These are phyloP conservation scores for Diplogasteroides magnus DNA, from an alignment of 1,140 invertebrate species.

Conservation along the genomic window DNA sequence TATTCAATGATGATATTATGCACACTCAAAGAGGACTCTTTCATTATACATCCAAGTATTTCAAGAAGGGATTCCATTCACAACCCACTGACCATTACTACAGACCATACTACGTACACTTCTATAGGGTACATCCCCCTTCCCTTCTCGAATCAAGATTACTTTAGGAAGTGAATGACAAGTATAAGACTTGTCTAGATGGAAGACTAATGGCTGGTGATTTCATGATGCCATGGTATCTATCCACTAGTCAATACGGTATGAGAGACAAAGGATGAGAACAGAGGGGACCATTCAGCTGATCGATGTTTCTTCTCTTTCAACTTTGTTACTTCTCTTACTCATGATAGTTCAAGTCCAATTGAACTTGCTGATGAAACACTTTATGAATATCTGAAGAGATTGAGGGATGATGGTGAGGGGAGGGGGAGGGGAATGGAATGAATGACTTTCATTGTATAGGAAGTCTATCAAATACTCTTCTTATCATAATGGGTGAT, in stretches of 20 bases:
- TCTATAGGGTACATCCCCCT: background rate
- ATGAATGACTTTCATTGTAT: background rate
- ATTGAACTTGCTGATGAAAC: background rate
- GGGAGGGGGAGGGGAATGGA: too few relatives aligned
- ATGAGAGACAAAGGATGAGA: too few relatives aligned
- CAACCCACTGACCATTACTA: background rate
- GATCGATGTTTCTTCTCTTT: background rate
- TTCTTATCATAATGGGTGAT: background rate
- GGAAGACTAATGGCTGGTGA: background rate
- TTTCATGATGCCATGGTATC: background rate
- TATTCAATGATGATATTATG: background rate
- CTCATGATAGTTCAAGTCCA: background rate
- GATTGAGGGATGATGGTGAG: background rate
- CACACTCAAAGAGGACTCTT: background rate
- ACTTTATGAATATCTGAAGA: background rate
- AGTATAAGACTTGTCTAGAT: background rate
- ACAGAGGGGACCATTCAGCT: background rate
- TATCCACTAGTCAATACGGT: background rate
- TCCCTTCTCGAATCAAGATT: background rate
- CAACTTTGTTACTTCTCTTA: background rate
- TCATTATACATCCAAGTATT: background rate
- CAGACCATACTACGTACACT: background rate
- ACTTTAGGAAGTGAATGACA: background rate
- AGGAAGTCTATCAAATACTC: constrained; percentile 1
- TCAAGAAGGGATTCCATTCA: background rate